Conservation (phyloP, 2,888 invertebrate genomes). For the Malacosoma neustria region DNA sequence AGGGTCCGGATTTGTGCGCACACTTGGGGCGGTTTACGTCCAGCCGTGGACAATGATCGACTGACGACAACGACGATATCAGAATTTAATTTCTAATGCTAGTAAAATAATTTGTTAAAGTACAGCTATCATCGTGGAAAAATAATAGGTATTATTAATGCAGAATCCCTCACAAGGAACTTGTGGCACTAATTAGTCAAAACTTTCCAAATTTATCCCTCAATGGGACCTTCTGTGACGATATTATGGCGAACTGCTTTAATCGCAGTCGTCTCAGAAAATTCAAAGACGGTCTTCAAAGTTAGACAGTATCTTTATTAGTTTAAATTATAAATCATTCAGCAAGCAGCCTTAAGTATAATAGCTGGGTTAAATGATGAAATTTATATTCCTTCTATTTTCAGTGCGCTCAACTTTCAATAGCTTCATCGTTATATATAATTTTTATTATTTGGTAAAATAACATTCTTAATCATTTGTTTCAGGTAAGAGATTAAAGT, state of each 20-base stretch:
- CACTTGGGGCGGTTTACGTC: too few relatives aligned
- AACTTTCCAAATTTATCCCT: constrained; percentile 21
- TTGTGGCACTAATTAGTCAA: constrained; percentile 24
- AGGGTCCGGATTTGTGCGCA: too few relatives aligned
- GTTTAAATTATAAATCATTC: constrained; percentile 25
- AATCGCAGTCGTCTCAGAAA: constrained; percentile 3
- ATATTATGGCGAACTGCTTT: constrained; percentile 2
- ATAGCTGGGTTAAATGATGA: background rate
- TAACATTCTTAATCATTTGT: too few relatives aligned
- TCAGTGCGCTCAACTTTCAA: background rate
- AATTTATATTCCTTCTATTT: background rate
- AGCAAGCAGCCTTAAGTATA: background rate
- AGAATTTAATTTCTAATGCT: too few relatives aligned
- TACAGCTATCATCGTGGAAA: background rate
- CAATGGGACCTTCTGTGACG: constrained; percentile 4
- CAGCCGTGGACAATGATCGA: too few relatives aligned
- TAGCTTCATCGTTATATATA: background rate
- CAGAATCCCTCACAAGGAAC: constrained; percentile 12
- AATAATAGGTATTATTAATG: background rate
- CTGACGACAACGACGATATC: too few relatives aligned
- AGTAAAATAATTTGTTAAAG: too few relatives aligned
- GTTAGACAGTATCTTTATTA: constrained; percentile 16
- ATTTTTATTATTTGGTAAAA: too few relatives aligned
- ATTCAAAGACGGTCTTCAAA: constrained; percentile 4
- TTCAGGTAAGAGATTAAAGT: too few relatives aligned